phyloP scores from a whole-genome alignment of 2,888 invertebrate genomes.

The Oscheius sp. region DNA sequence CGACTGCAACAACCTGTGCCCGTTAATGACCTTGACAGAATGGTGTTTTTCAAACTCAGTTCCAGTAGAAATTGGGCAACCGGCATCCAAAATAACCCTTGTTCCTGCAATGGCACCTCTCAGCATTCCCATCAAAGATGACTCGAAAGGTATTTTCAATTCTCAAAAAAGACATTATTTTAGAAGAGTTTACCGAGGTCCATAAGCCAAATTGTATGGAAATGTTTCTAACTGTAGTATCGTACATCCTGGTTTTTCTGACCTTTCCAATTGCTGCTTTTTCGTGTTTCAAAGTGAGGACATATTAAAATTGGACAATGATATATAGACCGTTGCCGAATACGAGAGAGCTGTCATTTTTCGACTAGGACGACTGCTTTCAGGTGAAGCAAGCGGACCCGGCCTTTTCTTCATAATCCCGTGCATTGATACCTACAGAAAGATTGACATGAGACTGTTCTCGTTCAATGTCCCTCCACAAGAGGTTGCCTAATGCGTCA shows the following conservation, averaged over 20 bases:
- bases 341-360: constrained; percentile 87
- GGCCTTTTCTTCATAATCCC: constrained; percentile 80
- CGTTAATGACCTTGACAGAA: too few species aligned
- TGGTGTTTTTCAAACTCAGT: too few species aligned
- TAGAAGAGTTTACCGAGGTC: too few species aligned
- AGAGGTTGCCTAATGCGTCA: constrained; percentile 80
- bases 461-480: constrained; percentile 98
- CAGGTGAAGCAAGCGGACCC: constrained; percentile 82
- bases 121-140: too few species aligned
- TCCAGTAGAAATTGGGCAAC: too few species aligned
- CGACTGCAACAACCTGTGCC: too few species aligned
- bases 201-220: constrained; percentile 5
- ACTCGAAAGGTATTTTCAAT: too few species aligned
- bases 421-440: constrained; percentile 77
- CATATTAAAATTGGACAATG: not conserved
- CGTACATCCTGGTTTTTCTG: constrained; percentile 60
- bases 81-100: too few species aligned
- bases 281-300: constrained; percentile 67
- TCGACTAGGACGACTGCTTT: constrained; percentile 83
- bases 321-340: constrained; percentile 71
- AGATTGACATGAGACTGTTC: constrained; percentile 91
- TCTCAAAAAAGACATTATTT: too few species aligned
- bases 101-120: too few species aligned
- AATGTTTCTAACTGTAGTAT: not conserved
- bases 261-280: constrained; percentile 64